Evolutionary conservation across 64 coral and sea anemone species (phyloP), one percentile per base, ranked within the genome.

Genomic region (Stichodactyla helianthus): DNA sequence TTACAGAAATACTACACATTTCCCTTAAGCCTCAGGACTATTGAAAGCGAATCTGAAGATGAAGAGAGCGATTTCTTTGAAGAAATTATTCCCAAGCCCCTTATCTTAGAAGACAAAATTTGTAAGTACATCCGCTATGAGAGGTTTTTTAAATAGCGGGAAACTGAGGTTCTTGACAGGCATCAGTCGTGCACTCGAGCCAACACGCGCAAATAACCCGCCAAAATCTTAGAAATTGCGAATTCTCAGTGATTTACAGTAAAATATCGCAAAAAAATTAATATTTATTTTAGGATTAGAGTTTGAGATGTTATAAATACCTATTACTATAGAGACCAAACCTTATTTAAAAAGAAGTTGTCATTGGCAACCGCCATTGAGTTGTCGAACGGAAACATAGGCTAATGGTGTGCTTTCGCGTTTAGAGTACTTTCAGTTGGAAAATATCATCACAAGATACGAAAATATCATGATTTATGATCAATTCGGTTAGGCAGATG

Each of bases 11-110:
- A 81, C 50, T 52, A 81, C 50, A 81, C 78, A 2, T 81, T 52
- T 52, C 78, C 78, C 17, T 54, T 81, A 15, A 19, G 50, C 35
- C 35, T 51, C 14, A 51, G 78, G 53, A 81, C 52, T 53, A 51
- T 81, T 22, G 78, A 81, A 51, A 81, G 52, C 10, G 78, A 81
- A 54, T 52, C 78, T 51, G 78, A 81, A 81, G 78, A 81, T 51
- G 78, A 81, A 54, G 35, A 19, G 6, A 54, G 20, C 50, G 35
- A 52, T 54, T 81, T 54, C 22, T 51, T 52, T 20, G 78, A 81
- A 53, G 78, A 81, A 54, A 81, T 81, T 12, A 81, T 81, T 50
- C 17, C 68, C n/a, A 74, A 74, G 68, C 25, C 25, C 11, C 27
- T 74, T 74, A 14, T 11, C 11, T 9, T 74, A 74, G 68, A 74